phyloP scores from a whole-genome alignment of 1,140 invertebrate species.

The Hyles euphorbiae region DNA sequence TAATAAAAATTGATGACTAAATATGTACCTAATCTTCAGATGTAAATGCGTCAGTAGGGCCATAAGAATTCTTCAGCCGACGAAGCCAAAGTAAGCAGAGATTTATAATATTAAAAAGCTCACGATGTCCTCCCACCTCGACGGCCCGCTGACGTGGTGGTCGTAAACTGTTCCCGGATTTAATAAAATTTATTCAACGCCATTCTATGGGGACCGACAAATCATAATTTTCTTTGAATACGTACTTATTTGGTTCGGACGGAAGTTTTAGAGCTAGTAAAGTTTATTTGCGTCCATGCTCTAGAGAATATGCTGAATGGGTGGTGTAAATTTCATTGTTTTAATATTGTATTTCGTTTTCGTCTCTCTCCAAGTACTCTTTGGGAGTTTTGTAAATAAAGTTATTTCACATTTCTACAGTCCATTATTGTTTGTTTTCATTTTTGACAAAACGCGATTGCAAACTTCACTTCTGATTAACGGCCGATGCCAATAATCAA shows the following conservation, averaged over 20 bases:
- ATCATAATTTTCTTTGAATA: conserved; percentile 67
- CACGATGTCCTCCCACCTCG: conserved; percentile 31
- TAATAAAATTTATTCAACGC: conserved; percentile 70
- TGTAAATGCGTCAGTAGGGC: conserved; percentile 22
- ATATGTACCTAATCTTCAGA: conserved; percentile 10
- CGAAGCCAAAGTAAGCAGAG: conserved; percentile 32
- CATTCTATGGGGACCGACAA: conserved; percentile 60
- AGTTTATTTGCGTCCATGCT: conserved; percentile 55
- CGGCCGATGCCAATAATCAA: too few species aligned
- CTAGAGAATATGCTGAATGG: conserved; percentile 43
- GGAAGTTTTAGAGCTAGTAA: conserved; percentile 62
- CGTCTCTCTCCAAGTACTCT: conserved; percentile 2
- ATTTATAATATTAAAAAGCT: conserved; percentile 57
- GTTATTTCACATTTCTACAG: too few species aligned
- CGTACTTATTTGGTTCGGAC: conserved; percentile 65
- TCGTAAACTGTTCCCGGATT: conserved; percentile 67
- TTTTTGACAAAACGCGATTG: too few species aligned
- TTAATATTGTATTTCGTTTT: conserved; percentile 16
- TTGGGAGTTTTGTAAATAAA: background rate
- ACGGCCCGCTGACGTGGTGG: conserved; percentile 45
- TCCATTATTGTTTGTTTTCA: too few species aligned
- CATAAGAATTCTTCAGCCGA: conserved; percentile 30
- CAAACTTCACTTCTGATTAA: too few species aligned
- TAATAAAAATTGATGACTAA: too few species aligned
- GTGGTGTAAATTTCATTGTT: conserved; percentile 17